Evolutionary conservation across 2,113 vertebrate species (phyloP), one percentile per base, ranked within the genome.

Genomic region (Colaptes auratus): DNA sequence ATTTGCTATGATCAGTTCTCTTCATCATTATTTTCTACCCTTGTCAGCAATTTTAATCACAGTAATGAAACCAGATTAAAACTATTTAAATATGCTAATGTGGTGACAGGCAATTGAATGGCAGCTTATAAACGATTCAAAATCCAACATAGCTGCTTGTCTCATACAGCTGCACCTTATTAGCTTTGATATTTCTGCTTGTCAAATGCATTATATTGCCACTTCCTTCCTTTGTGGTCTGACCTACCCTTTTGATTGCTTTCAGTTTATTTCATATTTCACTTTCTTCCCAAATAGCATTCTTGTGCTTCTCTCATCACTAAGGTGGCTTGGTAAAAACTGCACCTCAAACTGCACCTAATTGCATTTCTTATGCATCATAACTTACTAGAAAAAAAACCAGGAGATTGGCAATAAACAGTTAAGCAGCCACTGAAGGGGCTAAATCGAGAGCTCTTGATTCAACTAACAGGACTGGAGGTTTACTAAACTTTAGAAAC

Each of bases 81-180:
- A 88, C 85, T 92, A 92, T 90, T 97, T 97, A 97, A 92, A 96
- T 91, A 97, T 96, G 93, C 60, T 93, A 97, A 95, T 93, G 67
- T 39, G 65, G 42, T 87, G 91, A 82, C 70, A 87, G 92, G 78
- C 71, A 88, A 78, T 88, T 89, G 88, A 96, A 90, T 56, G 88
- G 85, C 28, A 89, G 75, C 83, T 92, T 92, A 79, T 75, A 93
- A 90, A 96, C 85, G 90, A 64, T 86, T 96, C 79, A 89, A 79
- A 90, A 89, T 89, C 89, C 82, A 95, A 95, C 33, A 67, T 33
- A 16, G 66, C 9, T 73, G 85, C 71, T 33, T n/a, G 56, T 53
- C 77, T 56, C 6, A 8, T 39, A 48, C 69, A 55, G 76, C 59
- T 86, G 82, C 85, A 70, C 53, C 7, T 91, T 91, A 92, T 93